phyloP scores from a whole-genome alignment of 2,888 invertebrate genomes.

The Melinopterus prodromus region DNA sequence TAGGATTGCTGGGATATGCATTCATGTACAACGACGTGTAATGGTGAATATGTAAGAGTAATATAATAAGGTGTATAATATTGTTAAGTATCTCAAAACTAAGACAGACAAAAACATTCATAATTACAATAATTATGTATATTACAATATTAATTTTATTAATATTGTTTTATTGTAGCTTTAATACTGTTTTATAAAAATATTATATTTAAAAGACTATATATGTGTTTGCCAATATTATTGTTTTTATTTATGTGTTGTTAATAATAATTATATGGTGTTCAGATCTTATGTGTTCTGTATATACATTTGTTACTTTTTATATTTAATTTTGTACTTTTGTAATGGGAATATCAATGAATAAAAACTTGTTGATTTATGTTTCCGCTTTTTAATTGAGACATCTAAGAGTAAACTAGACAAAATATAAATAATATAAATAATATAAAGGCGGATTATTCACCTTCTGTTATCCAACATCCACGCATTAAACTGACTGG shows the following conservation, averaged over 20 bases:
- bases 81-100: no score
- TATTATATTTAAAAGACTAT: neutral
- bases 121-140: neutral
- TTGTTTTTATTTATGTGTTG: slow-evolving; percentile 12
- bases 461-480: no score
- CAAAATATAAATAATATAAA: no score
- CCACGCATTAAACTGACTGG: no score
- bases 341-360: slow-evolving; percentile 6
- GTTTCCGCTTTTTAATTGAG: neutral
- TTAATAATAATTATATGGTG: slow-evolving; percentile 24
- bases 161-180: no score
- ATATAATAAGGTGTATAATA: neutral
- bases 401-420: no score
- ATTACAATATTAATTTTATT: no score
- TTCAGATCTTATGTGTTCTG: slow-evolving; percentile 25
- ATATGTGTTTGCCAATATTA: neutral
- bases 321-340: slow-evolving; percentile 20
- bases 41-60: neutral
- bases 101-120: no score
- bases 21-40: neutral
- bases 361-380: neutral
- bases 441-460: no score
- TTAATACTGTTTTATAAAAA: no score
- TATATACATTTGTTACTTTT: slow-evolving; percentile 12
- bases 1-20: neutral